Evolutionary conservation across 1,140 invertebrate species (phyloP).

Genomic region (fruit fly (Drosophila melanogaster)): Release_6_plus_ISO1_MT NC_004354.4:20502001-20502500

Average conservation of each 20-base stretch:
- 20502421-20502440: neutral
- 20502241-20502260: no score
- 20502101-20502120: constrained; percentile 44
- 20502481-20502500: constrained; percentile 58
- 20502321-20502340: constrained; percentile 20
- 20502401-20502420: no score
- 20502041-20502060: neutral
- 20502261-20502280: no score
- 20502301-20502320: constrained; percentile 17
- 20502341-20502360: constrained; percentile 11
- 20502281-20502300: neutral
- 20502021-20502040: constrained; percentile 59
- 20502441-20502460: neutral
- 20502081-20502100: constrained; percentile 35
- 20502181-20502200: neutral
- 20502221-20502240: neutral
- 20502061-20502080: constrained; percentile 47
- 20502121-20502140: constrained; percentile 40
- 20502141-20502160: constrained; percentile 25
- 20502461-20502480: constrained; percentile 59
- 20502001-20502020: constrained; percentile 75
- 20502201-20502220: neutral
- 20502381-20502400: constrained; percentile 7
- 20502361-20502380: constrained; percentile 16
- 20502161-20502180: constrained; percentile 13